These are phyloP conservation scores for Lepas anatifera DNA, from an alignment of 2,888 invertebrate species.

Conservation along the genomic window DNA sequence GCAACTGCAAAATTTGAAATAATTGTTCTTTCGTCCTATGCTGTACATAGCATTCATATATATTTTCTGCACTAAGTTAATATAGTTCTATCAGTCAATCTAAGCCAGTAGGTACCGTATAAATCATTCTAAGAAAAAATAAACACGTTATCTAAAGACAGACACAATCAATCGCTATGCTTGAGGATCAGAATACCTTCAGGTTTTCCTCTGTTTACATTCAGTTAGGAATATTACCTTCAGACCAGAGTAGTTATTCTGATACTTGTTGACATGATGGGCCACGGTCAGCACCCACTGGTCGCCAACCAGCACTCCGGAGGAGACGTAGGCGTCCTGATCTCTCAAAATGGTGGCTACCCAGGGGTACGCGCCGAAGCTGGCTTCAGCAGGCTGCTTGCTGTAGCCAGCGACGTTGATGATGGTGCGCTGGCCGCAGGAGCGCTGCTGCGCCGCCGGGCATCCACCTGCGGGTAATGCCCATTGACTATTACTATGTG, in stretches of 20 bases:
- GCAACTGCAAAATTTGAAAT: no score
- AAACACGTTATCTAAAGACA: no score
- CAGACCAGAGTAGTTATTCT: conserved; percentile 29
- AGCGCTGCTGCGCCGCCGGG: neutral
- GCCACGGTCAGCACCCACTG: conserved; percentile 58
- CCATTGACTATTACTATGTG: no score
- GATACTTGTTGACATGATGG: conserved; percentile 49
- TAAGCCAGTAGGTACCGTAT: no score
- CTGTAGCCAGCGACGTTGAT: neutral
- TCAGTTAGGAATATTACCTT: conserved; percentile 22
- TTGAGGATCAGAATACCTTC: no score
- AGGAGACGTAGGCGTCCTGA: conserved; percentile 53
- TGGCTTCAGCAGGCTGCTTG: conserved; percentile 33
- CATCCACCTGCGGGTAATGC: neutral
- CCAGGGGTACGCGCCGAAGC: conserved; percentile 61
- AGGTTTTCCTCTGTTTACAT: no score
- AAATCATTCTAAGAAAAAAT: no score
- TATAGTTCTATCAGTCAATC: no score
- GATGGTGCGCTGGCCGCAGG: neutral
- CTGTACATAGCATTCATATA: no score
- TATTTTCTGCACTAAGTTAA: no score
- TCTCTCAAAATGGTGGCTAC: conserved; percentile 47
- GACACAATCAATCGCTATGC: no score
- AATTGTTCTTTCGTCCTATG: no score
- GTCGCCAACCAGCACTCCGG: conserved; percentile 55